Conservation (phyloP, 1,140 invertebrate species). For the Ostrea edulis region DNA sequence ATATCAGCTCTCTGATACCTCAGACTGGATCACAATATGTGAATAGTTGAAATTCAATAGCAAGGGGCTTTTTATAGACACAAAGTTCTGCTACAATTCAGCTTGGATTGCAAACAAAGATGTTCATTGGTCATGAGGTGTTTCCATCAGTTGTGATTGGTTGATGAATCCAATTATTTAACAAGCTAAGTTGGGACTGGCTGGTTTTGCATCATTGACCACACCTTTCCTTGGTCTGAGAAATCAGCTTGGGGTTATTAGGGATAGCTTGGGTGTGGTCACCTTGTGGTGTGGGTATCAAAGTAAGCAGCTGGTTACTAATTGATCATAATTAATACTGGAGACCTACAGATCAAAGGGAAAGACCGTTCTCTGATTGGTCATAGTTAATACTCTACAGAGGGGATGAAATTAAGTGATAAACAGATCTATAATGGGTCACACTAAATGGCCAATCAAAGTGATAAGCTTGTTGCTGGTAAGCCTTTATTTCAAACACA, state of each 20-base stretch:
- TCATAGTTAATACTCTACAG: background rate
- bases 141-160: no score
- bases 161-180: background rate
- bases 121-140: background rate
- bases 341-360: background rate
- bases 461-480: background rate
- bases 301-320: background rate
- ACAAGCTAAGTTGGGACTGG: background rate
- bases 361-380: background rate
- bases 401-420: no score
- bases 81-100: background rate
- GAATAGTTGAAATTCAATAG: background rate
- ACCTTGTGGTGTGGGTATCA: background rate
- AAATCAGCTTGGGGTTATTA: background rate
- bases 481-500: background rate
- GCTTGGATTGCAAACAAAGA: background rate
- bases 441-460: background rate
- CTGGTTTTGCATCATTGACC: background rate
- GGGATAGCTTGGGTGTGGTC: background rate
- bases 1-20: background rate
- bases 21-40: background rate
- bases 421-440: background rate
- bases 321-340: constrained; percentile 9
- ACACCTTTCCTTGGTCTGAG: background rate
- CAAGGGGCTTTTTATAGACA: background rate